Evolutionary conservation across 2,797 vertebrate genomes (phyloP).

Genomic region (Cirrhinus molitorella): DNA sequence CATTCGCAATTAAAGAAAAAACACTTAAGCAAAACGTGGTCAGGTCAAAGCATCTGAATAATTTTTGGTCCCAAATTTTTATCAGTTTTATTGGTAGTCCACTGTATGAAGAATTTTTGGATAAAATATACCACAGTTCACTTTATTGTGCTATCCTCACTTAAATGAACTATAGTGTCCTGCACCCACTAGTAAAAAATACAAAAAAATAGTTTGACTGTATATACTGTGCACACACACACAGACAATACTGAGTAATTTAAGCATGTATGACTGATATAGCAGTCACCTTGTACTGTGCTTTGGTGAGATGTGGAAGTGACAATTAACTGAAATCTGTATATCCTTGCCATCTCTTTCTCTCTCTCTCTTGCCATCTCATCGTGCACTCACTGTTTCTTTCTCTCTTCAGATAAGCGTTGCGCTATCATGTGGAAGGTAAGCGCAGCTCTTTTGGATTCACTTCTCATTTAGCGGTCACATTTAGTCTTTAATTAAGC

Average conservation of each 20-base stretch:
- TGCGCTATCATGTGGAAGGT: conserved; percentile 73
- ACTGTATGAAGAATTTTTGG: too few species aligned
- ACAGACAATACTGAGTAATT: not conserved
- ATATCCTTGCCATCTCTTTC: conserved; percentile 55
- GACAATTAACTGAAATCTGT: conserved; percentile 48
- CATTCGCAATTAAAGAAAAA: too few species aligned
- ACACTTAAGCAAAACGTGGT: too few species aligned
- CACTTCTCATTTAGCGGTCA: conserved; percentile 80
- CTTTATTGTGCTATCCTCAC: too few species aligned
- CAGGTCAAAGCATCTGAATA: too few species aligned
- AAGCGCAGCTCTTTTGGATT: conserved; percentile 82
- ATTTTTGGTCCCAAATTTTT: too few species aligned
- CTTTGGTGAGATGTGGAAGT: conserved; percentile 21
- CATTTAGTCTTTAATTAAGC: conserved; percentile 82
- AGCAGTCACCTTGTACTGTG: conserved; percentile 22
- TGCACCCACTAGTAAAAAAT: too few species aligned
- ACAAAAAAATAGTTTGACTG: too few species aligned
- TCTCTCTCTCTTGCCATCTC: conserved; percentile 56
- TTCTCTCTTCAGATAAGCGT: conserved; percentile 67
- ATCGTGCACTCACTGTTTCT: conserved; percentile 20
- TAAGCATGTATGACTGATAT: not conserved
- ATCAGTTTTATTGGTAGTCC: too few species aligned
- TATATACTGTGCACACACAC: not conserved
- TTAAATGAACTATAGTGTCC: too few species aligned
- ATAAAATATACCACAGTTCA: too few species aligned